Conservation (phyloP, 2,113 vertebrate species). For the Echinops telfairi region DNA sequence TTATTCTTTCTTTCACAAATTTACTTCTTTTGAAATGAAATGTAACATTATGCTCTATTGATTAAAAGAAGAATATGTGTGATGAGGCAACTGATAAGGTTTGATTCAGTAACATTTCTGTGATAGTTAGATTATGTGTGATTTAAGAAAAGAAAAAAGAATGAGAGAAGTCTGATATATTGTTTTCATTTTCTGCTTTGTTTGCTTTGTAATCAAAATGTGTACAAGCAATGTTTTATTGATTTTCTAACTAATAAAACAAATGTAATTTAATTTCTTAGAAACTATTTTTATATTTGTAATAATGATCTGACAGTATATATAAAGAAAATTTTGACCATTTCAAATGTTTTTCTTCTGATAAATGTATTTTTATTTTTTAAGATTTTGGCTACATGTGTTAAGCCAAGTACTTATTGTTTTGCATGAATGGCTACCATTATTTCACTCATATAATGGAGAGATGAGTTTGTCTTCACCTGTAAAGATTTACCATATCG, state of each 20-base stretch:
- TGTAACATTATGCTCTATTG: not conserved
- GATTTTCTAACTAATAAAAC: not conserved
- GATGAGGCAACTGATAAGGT: not conserved
- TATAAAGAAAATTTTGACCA: not conserved
- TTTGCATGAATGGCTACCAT: not conserved
- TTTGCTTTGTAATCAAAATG: not conserved
- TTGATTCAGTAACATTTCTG: not conserved
- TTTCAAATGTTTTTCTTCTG: not conserved
- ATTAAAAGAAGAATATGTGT: not conserved
- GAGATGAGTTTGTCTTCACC: too few relatives aligned
- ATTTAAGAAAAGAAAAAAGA: not conserved
- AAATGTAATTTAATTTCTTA: not conserved
- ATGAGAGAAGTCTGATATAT: not conserved
- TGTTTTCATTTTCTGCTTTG: too few relatives aligned
- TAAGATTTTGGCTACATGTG: not conserved
- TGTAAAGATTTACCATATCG: too few relatives aligned
- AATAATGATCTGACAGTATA: not conserved
- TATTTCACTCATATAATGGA: not conserved
- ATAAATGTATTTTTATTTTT: not conserved
- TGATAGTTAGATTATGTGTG: not conserved
- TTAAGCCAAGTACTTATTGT: not conserved
- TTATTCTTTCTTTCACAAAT: not conserved
- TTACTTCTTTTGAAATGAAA: not conserved
- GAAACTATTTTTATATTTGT: not conserved
- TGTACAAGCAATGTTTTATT: not conserved